These are phyloP conservation scores for Podiceps cristatus DNA, from an alignment of 2,113 vertebrate genomes.

Conservation along the genomic window DNA sequence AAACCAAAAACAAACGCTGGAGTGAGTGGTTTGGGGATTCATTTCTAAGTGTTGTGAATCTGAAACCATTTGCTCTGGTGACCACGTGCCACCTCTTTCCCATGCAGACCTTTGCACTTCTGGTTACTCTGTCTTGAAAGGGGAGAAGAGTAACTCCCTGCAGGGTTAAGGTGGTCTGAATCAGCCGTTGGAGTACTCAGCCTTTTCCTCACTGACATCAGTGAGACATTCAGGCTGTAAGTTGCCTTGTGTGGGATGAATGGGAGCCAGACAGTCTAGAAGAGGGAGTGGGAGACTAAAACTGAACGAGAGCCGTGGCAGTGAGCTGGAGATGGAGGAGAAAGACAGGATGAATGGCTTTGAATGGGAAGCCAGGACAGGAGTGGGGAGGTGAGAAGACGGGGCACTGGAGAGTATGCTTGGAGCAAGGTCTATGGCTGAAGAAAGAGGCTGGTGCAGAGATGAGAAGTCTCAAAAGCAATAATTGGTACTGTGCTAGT, in stretches of 20 bases:
- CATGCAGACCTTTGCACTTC: background rate
- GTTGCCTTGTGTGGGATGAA: background rate
- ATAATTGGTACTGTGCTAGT: background rate
- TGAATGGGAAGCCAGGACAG: background rate
- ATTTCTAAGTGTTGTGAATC: background rate
- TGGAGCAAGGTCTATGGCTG: background rate
- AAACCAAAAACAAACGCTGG: background rate
- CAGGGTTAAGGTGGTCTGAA: background rate
- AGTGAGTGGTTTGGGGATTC: background rate
- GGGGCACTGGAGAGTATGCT: background rate
- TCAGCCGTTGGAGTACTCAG: background rate
- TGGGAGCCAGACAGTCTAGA: background rate
- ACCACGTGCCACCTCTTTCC: background rate
- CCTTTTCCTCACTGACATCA: background rate
- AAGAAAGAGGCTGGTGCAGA: background rate
- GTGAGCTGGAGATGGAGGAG: background rate
- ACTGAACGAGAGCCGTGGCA: rapidly evolving
- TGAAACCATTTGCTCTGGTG: background rate
- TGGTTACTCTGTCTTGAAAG: background rate
- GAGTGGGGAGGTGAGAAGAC: rapidly evolving
- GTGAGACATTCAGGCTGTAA: background rate
- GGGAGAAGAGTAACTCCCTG: background rate
- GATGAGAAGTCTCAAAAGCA: background rate
- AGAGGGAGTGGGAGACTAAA: background rate
- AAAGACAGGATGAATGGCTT: background rate